Base-by-base conservation (phyloP, 1,140 invertebrate species). In the Drosophila albomicans region DNA sequence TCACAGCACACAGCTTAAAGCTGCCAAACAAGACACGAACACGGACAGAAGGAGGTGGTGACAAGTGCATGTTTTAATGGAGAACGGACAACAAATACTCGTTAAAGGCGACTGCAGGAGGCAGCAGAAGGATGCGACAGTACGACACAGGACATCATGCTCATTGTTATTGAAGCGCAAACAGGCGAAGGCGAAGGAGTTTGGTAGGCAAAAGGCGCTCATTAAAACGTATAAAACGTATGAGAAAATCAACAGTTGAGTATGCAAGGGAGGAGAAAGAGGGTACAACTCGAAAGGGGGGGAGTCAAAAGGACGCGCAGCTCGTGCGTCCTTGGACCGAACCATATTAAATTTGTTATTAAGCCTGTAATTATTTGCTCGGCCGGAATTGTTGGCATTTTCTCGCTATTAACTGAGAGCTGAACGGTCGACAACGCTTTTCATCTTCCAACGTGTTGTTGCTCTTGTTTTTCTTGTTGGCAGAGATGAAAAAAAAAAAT, bases 331-430 rank as follows among this genome's bases (percentile, higher is more conserved):
- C 72, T 79, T 59, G 76, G 76, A 63, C 59, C 62, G 48, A 56
- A 76, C 80, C 75, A 84, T 84, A 87, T 87, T 87, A 88, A 87
- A 87, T 87, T 87, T 87, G 84, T 84, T 87, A 87, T 87, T 87
- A 87, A 87, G 84, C 84, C 72, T 72, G 84, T 87, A 88, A 87
- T 87, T 87, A 87, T 87, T 87, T 87, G 69, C 70, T 72, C 73
- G 78, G 68, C 61, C 77, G 77, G 70, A 87, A 88, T 70, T 80
- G 84, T 80, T 84, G 79, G 70, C 80, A 84, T 72, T 57, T 75
- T 82, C 70, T 65, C 56, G 68, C 62, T 76, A 72, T 76, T 76
- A 72, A 75, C 77, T 56, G 3, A 11, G 4, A 72, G 70, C 77
- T 56, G 41, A 11, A 4, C n/a, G 41, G 64, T 35, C 35, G 63